phyloP scores from a whole-genome alignment of 2,888 invertebrate species.

The Agonopterix heracliana region DNA sequence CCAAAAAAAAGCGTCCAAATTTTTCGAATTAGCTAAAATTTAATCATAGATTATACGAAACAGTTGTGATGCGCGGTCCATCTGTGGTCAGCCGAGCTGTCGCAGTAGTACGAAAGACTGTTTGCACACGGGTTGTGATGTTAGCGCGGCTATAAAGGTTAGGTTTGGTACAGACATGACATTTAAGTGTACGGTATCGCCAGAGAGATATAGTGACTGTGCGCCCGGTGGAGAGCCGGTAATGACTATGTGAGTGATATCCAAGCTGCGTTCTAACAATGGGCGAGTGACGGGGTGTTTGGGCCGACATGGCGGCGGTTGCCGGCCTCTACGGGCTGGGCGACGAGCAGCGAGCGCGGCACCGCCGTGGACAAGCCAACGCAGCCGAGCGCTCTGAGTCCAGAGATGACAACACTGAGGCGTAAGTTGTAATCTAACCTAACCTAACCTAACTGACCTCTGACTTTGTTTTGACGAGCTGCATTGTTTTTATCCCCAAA shows the following conservation, averaged over 20 bases:
- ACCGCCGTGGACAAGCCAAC: constrained; percentile 56
- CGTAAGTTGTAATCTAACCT: constrained; percentile 53
- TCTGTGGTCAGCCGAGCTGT: constrained; percentile 12
- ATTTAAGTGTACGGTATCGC: constrained; percentile 1
- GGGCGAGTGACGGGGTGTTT: constrained; percentile 31
- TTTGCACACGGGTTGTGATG: constrained; percentile 12
- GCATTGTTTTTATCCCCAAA: too few species aligned
- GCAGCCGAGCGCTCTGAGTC: constrained; percentile 80
- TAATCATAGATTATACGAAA: constrained; percentile 23
- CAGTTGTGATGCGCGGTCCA: constrained; percentile 23
- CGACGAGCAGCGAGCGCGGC: constrained; percentile 79
- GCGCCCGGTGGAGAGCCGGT: constrained; percentile 17
- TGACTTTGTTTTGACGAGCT: too few species aligned
- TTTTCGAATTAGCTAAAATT: constrained; percentile 50
- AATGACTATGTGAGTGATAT: constrained; percentile 25
- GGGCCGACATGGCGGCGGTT: constrained; percentile 81
- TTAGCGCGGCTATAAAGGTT: constrained; percentile 5
- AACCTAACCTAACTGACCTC: too few species aligned
- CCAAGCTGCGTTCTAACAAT: constrained; percentile 19
- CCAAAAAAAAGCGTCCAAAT: constrained; percentile 67
- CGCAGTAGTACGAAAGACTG: constrained; percentile 11
- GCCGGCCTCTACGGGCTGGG: constrained; percentile 88
- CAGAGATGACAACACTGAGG: constrained; percentile 74
- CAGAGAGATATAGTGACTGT: constrained; percentile 18
- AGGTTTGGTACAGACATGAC: constrained; percentile 7